These are phyloP conservation scores for Pandemis heparana DNA, from an alignment of 2,888 invertebrate species.

Conservation along the genomic window DNA sequence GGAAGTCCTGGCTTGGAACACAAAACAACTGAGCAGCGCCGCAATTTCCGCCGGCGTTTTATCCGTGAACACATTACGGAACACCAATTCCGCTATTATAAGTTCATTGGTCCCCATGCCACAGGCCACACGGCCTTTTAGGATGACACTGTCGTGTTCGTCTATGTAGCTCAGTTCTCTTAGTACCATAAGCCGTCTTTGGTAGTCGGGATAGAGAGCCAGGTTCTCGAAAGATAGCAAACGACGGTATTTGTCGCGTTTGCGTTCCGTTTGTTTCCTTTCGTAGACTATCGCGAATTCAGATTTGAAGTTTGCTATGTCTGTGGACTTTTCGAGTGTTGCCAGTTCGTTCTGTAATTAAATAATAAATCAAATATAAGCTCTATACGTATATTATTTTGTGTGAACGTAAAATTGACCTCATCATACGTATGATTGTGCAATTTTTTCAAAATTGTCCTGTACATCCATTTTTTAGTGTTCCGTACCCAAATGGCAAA, in stretches of 20 bases:
- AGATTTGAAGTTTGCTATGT: slow-evolving; percentile 92
- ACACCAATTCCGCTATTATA: slow-evolving; percentile 96
- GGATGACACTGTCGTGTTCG: slow-evolving; percentile 78
- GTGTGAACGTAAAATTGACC: too few relatives aligned
- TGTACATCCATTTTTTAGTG: too few relatives aligned
- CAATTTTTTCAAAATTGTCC: too few relatives aligned
- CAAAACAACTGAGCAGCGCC: slow-evolving; percentile 95
- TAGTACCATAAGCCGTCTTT: slow-evolving; percentile 91
- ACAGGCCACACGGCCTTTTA: slow-evolving; percentile 80
- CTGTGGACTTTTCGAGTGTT: slow-evolving; percentile 86
- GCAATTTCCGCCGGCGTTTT: slow-evolving; percentile 96
- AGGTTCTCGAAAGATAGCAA: slow-evolving; percentile 94
- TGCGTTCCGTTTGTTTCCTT: slow-evolving; percentile 89
- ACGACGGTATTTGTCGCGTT: slow-evolving; percentile 89
- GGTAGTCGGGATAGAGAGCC: slow-evolving; percentile 95
- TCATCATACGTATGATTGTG: too few relatives aligned
- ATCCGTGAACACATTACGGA: slow-evolving; percentile 95
- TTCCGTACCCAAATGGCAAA: too few relatives aligned
- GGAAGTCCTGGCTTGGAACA: slow-evolving; percentile 94
- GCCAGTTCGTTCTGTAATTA: slow-evolving; percentile 73
- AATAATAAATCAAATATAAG: slow-evolving; percentile 1
- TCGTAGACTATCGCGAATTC: slow-evolving; percentile 92
- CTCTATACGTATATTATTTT: too few relatives aligned
- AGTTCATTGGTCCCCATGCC: slow-evolving; percentile 90
- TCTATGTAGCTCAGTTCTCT: slow-evolving; percentile 89